phyloP scores from a whole-genome alignment of 2,888 invertebrate species.

The Phalera bucephala region DNA sequence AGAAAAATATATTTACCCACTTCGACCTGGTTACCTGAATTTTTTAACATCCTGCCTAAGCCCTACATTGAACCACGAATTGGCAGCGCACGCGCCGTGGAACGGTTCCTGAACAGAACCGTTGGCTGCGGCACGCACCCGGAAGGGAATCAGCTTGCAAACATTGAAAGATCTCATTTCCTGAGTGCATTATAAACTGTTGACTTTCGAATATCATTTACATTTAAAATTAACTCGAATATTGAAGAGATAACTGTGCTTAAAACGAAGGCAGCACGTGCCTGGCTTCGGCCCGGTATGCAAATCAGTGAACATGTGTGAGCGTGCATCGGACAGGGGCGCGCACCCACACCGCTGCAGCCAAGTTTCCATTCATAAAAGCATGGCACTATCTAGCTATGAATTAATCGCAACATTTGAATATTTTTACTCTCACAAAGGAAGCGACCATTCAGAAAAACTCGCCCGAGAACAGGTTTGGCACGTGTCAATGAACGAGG shows the following conservation, averaged over 20 bases:
- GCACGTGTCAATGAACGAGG: slow-evolving; percentile 82
- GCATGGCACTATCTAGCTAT: slow-evolving; percentile 77
- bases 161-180: slow-evolving; percentile 46
- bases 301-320: slow-evolving; percentile 64
- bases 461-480: slow-evolving; percentile 75
- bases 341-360: slow-evolving; percentile 58
- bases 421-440: slow-evolving; percentile 81
- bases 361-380: slow-evolving; percentile 77
- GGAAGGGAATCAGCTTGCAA: slow-evolving; percentile 38
- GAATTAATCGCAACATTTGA: slow-evolving; percentile 84
- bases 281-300: slow-evolving; percentile 70
- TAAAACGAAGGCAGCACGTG: slow-evolving; percentile 69
- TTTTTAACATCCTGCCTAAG: background rate
- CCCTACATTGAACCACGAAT: slow-evolving; percentile 16
- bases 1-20: no score
- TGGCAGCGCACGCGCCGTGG: slow-evolving; percentile 19
- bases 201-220: slow-evolving; percentile 72
- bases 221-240: slow-evolving; percentile 75
- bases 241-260: slow-evolving; percentile 76
- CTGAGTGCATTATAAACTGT: slow-evolving; percentile 51
- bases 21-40: background rate
- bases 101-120: slow-evolving; percentile 18
- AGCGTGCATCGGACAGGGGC: slow-evolving; percentile 42
- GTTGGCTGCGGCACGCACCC: slow-evolving; percentile 29
- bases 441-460: slow-evolving; percentile 81